Evolutionary conservation across 1,140 invertebrate species (phyloP), one percentile per base, ranked within the genome.

Genomic region (Charaxes varanes): DNA sequence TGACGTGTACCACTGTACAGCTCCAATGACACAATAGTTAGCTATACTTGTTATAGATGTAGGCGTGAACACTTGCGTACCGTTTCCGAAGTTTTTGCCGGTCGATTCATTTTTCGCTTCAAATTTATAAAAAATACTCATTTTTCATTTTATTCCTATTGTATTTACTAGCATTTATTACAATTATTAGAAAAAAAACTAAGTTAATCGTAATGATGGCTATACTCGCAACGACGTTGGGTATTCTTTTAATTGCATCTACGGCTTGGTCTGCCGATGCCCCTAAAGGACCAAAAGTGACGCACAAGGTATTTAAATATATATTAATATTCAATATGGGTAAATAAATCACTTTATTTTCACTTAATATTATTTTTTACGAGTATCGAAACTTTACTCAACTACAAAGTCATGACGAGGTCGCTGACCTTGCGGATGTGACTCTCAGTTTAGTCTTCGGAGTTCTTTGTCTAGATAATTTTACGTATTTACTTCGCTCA

Each of bases 281-380:
- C 22, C 68, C 70, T 5, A 82, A 82, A 53, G 78, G 78, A 21
- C 78, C 78, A 16, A 82, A 82, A 68, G 78, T 82, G 14, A 82
- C 78, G 4, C 74, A 82, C 40, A 79, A 70, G 71, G 74, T 79
- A 59, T 45, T 14, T n/a, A 12, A 1, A 6, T 8, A 23, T n/a
- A n/a, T n/a, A n/a, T n/a, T n/a, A n/a, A n/a, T n/a, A n/a, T n/a
- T n/a, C n/a, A n/a, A n/a, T n/a, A n/a, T n/a, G n/a, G n/a, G n/a
- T n/a, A n/a, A n/a, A n/a, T n/a, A n/a, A n/a, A n/a, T n/a, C n/a
- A n/a, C n/a, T n/a, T n/a, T n/a, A n/a, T n/a, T n/a, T n/a, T n/a
- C n/a, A n/a, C n/a, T n/a, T n/a, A n/a, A n/a, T n/a, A n/a, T n/a
- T n/a, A n/a, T n/a, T n/a, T n/a, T n/a, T n/a, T n/a, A n/a, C n/a